Conservation (phyloP, 2,888 invertebrate species). For the Epistrophe grossulariae region DNA sequence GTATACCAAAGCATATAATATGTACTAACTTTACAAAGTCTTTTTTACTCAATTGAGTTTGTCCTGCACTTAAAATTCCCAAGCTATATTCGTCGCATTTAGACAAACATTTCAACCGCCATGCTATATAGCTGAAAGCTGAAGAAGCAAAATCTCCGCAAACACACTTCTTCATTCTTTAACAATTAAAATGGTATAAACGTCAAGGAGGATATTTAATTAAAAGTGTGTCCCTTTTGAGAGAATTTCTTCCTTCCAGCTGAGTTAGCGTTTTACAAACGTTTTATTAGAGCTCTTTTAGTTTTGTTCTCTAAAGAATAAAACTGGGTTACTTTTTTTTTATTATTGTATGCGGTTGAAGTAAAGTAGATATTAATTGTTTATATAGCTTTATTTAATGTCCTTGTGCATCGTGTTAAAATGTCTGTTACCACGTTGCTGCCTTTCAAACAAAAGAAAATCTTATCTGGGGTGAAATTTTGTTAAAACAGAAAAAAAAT, state of each 20-base stretch:
- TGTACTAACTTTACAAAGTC: constrained; percentile 27
- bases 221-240: constrained; percentile 71
- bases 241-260: constrained; percentile 47
- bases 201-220: constrained; percentile 65
- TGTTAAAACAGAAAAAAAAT: neutral
- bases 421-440: neutral
- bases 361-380: neutral
- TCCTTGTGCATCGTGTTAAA: constrained; percentile 21
- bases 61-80: constrained; percentile 22
- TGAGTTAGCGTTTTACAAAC: constrained; percentile 51
- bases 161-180: constrained; percentile 67
- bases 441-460: constrained; percentile 3
- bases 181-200: constrained; percentile 68
- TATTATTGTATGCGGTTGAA: constrained; percentile 17
- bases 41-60: neutral
- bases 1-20: neutral
- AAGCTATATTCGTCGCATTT: constrained; percentile 40
- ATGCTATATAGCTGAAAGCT: neutral
- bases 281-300: constrained; percentile 52
- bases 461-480: constrained; percentile 11
- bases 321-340: constrained; percentile 30
- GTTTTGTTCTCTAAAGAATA: constrained; percentile 27
- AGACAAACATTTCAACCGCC: constrained; percentile 28
- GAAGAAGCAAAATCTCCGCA: constrained; percentile 49
- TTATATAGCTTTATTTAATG: constrained; percentile 22